Conservation (phyloP, 2,888 invertebrate species). For the Chromoteleia sp. region DNA sequence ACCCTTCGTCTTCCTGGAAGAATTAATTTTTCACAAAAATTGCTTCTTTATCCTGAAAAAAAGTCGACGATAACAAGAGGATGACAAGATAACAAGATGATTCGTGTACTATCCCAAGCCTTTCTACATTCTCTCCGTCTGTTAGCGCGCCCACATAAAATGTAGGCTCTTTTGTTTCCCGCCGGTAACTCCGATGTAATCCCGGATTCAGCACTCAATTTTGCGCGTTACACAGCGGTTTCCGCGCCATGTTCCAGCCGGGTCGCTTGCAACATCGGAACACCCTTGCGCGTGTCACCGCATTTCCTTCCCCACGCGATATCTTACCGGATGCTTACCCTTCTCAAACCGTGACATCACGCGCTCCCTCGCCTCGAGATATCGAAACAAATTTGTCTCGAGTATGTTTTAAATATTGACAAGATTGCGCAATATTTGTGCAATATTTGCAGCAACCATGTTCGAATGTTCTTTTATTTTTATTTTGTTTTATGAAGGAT, state of each 20-base stretch:
- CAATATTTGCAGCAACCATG: no score
- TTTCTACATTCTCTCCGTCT: conserved; percentile 43
- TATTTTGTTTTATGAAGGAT: no score
- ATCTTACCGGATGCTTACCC: conserved; percentile 56
- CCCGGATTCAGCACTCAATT: conserved; percentile 85
- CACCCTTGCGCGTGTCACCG: conserved; percentile 68
- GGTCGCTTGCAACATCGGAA: conserved; percentile 47
- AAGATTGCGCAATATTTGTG: no score
- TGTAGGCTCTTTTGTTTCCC: conserved; percentile 66
- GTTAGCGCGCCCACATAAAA: conserved; percentile 59
- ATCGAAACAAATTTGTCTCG: conserved; percentile 34
- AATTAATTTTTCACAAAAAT: conserved; percentile 1
- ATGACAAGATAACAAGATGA: conserved; percentile 48
- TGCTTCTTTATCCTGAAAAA: not conserved
- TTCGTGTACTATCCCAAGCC: conserved; percentile 39
- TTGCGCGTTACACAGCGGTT: conserved; percentile 77
- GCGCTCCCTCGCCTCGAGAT: conserved; percentile 2
- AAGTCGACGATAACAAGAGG: conserved; percentile 13
- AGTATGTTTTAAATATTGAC: no score
- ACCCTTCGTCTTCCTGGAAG: no score
- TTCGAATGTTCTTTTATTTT: no score
- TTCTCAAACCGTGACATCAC: conserved; percentile 44
- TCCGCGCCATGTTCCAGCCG: conserved; percentile 61
- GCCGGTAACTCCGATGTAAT: conserved; percentile 79
- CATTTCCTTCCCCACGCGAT: conserved; percentile 66